phyloP scores from a whole-genome alignment of 2,888 invertebrate species.

The Conops quadrifasciatus region DNA sequence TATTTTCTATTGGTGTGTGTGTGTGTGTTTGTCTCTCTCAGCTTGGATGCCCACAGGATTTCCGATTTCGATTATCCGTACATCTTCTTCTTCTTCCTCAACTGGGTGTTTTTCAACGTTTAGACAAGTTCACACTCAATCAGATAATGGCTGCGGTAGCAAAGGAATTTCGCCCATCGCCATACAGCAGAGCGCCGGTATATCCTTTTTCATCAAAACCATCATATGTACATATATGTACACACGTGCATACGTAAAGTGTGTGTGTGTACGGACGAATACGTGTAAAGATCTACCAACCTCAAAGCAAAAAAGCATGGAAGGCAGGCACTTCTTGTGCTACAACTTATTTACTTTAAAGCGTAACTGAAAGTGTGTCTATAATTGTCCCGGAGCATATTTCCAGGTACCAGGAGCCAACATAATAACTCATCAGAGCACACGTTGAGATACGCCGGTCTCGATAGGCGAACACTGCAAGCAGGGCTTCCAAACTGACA shows the following conservation, averaged over 20 bases:
- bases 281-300: background rate
- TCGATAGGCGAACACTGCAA: background rate
- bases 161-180: conserved; percentile 52
- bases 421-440: conserved; percentile 29
- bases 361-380: conserved; percentile 12
- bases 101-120: background rate
- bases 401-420: conserved; percentile 19
- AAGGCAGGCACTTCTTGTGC: background rate
- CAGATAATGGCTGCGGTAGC: conserved; percentile 59
- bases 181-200: background rate
- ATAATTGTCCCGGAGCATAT: conserved; percentile 25
- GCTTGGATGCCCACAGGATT: conserved; percentile 60
- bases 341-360: conserved; percentile 19
- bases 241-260: background rate
- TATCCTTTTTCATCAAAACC: conserved; percentile 20
- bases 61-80: conserved; percentile 61
- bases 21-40: conserved; percentile 31
- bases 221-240: background rate
- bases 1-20: too few species aligned
- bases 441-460: conserved; percentile 18
- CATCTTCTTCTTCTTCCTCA: conserved; percentile 27
- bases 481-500: conserved; percentile 1
- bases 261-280: background rate
- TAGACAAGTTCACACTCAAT: conserved; percentile 64
- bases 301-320: background rate